Base-by-base conservation (phyloP, 2,113 vertebrate species). In the Oophaga pumilio region DNA sequence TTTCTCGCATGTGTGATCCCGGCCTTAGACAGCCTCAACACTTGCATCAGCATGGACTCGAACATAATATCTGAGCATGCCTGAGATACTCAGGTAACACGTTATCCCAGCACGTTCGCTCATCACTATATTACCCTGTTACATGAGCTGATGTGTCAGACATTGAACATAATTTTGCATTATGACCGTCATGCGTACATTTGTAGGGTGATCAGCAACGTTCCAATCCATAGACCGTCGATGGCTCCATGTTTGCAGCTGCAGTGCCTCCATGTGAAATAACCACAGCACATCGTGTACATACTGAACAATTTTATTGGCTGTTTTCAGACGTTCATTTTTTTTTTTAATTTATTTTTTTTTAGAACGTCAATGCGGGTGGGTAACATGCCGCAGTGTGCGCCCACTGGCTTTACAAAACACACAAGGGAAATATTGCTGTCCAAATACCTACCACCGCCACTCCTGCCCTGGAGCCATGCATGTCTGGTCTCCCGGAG, bases 301-400 rank as follows among this genome's bases (percentile, higher is more conserved):
- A 88, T 88, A 88, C 79, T 64, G 79, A 83, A 88, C 79, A 88
- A 88, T 88, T 88, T 88, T 88, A 88, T 88, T 88, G 86, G 78
- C 68, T 82, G 71, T 88, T 77, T 86, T 79, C 85, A 77, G 84
- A 60, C 74, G 74, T 85, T 85, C 84, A 66, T 43, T 80, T 87
- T 82, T 81, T 74, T 64, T 69, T 74, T 52, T 73, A 73, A 62
- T 53, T 57, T 74, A 26, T 73, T 69, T 71, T 33, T 14, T 64
- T 43, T 64, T 24, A 53, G 68, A 83, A 76, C 33, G 62, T 80
- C 56, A 62, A 50, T 50, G 59, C 80, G 76, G 85, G 85, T 76
- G 33, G 79, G 86, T 88, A 87, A 88, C 86, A 88, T 88, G 86
- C 86, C 86, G 68, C 86, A 76, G 69, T 88, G 79, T 60, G 86